Conservation (phyloP, 2,888 invertebrate species). For the Anticlea derivata region DNA sequence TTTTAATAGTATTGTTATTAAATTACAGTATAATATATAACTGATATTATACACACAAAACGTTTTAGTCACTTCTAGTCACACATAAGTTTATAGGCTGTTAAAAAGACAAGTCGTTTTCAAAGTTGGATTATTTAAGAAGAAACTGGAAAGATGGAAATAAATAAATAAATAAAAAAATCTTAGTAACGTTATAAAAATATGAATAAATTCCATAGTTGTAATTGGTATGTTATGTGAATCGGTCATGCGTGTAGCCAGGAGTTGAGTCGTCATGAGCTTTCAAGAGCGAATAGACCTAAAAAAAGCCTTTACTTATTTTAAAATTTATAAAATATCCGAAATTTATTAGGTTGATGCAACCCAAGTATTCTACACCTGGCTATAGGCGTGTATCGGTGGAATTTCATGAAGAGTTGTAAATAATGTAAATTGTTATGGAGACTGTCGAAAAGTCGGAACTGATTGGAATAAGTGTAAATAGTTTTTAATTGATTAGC, state of each 20-base stretch:
- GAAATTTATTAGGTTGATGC: no score
- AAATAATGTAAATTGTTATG: conserved; percentile 56
- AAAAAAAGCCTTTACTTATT: no score
- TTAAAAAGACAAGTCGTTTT: conserved; percentile 60
- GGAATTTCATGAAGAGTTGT: conserved; percentile 34
- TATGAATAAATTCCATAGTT: conserved; percentile 36
- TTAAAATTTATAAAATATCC: no score
- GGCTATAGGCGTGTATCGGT: background rate
- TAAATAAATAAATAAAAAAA: background rate
- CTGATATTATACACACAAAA: conserved; percentile 1
- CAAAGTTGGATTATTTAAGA: conserved; percentile 21
- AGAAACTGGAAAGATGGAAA: conserved; percentile 11
- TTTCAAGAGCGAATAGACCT: background rate
- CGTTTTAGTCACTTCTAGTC: conserved; percentile 68
- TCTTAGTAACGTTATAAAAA: background rate
- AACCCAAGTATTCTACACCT: background rate
- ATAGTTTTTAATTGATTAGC: conserved; percentile 61
- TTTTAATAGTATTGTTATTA: no score
- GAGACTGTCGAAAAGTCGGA: conserved; percentile 68
- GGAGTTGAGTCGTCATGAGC: background rate
- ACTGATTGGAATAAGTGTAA: conserved; percentile 80
- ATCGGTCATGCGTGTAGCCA: conserved; percentile 10
- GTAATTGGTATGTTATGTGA: conserved; percentile 28
- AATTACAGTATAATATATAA: conserved; percentile 5
- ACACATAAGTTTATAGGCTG: conserved; percentile 59